Percentiles rank a stretch among this genome's conserved stretches.
Evolutionary conservation across 1,140 invertebrate species (phyloP).

Genomic region (Thrips palmi): DNA sequence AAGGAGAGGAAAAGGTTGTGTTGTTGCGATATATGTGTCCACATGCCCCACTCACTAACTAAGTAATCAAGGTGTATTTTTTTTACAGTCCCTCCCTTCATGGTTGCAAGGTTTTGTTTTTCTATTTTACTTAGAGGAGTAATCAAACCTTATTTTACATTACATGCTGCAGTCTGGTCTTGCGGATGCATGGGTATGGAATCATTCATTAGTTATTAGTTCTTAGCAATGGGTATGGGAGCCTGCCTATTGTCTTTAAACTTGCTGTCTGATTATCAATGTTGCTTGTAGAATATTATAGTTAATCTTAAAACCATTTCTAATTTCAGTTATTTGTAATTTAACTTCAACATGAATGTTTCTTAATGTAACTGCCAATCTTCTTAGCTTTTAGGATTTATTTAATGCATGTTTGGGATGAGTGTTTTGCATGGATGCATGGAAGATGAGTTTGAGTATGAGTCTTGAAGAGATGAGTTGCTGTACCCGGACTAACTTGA

Average conservation of each 20-base stretch:
- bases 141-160: background rate
- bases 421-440: constrained; percentile 9
- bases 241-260: background rate
- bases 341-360: background rate
- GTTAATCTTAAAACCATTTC: background rate
- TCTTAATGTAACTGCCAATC: background rate
- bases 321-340: background rate
- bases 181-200: no score
- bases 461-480: no score
- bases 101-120: no score
- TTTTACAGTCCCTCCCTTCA: no score
- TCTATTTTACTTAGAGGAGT: background rate
- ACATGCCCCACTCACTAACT: no score
- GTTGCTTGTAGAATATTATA: background rate
- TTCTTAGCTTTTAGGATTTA: background rate
- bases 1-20: no score
- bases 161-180: no score
- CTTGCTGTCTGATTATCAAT: background rate
- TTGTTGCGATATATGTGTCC: no score
- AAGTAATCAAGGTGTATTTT: no score
- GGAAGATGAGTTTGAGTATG: background rate
- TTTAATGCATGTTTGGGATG: constrained; percentile 1
- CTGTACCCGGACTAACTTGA: no score
- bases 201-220: no score
- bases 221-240: no score